phyloP scores from a whole-genome alignment of 2,797 vertebrate species.

The Nannoperca obscura region DNA sequence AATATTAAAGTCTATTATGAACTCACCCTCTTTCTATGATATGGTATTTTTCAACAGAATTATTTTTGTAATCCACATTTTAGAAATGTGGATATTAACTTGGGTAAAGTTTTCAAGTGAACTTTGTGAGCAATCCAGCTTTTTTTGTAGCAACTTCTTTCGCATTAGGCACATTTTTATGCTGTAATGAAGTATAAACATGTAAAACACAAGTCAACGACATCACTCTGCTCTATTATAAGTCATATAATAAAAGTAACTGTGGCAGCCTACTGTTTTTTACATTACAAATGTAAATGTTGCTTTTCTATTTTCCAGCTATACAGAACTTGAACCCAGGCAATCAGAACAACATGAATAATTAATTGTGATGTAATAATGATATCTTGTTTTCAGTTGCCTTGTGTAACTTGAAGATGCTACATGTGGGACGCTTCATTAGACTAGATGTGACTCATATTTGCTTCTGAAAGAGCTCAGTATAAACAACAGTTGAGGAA shows the following conservation, averaged over 20 bases:
- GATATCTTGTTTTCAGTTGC: constrained; percentile 21
- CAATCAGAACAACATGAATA: constrained; percentile 29
- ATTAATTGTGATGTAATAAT: constrained; percentile 9
- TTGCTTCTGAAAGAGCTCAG: not conserved
- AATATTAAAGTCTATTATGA: not conserved
- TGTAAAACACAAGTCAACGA: not conserved
- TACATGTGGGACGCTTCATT: not conserved
- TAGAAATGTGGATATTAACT: not conserved
- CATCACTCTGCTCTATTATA: not conserved
- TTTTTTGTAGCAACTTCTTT: not conserved
- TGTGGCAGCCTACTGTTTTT: not conserved
- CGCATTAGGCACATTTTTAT: not conserved
- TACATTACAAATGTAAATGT: not conserved
- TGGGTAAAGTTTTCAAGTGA: not conserved
- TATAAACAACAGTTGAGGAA: not conserved
- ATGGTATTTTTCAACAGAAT: not conserved
- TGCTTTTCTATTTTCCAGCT: constrained; percentile 3
- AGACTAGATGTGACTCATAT: not conserved
- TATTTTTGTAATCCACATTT: not conserved
- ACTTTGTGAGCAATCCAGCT: not conserved
- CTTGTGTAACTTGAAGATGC: not conserved
- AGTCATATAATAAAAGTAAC: not conserved
- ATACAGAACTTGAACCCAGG: not conserved
- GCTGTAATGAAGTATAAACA: not conserved
- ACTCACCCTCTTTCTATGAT: not conserved